Base-by-base conservation (phyloP, 1,140 invertebrate species). In the Drosophila equinoxialis region DNA sequence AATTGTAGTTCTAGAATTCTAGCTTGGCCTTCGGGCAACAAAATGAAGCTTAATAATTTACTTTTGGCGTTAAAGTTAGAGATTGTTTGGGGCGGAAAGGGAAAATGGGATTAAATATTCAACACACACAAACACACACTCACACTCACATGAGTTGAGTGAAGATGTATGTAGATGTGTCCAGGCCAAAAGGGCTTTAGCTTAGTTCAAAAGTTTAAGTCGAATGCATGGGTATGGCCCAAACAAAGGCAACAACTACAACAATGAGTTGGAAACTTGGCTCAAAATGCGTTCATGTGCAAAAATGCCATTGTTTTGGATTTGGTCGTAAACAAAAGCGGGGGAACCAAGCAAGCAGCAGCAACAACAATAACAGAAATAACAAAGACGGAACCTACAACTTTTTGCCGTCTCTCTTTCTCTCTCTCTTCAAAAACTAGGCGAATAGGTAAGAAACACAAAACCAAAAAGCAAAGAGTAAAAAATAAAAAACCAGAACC, bases 251-350 rank as follows among this genome's bases (percentile, higher is more conserved):
- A 60, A 48, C 58, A 41, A 71, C 67, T 45, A 65, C 68, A 66
- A 42, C 35, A 73, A 68, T 70, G 30, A 63, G 74, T 57, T 45
- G 41, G 65, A 33, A 77, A 67, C 76, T 79, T 80, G 77, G 59
- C 77, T 20, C 77, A 45, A 74, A 81, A 85, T 81, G 81, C 76
- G 72, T 68, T 87, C 82, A 86, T 83, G 83, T 87, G 82, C 70
- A 83, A 86, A 83, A 83, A 83, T 86, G 76, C 79, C 72, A 87
- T 87, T 86, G 82, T 86, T 83, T 85, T 82, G 61, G 76, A 77
- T 87, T 86, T 79, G 79, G 79, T 65, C 72, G 73, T 87, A 87
- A 86, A 86, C 82, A 86, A 86, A 86, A 86, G 76, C 83, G 69
- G 54, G 54, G 68, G 65, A 77, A 77, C 63, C 74, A 64, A 78